Percentiles rank a stretch among this genome's conserved stretches.
Evolutionary conservation across 2,888 invertebrate genomes (phyloP).

Genomic region (Hydrotaea diabolus): DNA sequence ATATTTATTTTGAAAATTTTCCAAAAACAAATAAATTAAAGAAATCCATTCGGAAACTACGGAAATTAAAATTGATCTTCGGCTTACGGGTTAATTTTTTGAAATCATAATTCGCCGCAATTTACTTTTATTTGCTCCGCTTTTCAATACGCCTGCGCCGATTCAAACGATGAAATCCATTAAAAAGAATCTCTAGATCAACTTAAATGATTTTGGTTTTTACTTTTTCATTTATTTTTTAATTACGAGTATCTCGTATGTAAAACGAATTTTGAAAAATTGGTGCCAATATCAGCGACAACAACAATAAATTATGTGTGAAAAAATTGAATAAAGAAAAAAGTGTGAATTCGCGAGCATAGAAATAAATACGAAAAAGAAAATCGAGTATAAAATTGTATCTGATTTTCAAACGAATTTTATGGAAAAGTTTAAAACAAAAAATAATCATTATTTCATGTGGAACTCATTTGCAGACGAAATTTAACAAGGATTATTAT

Average conservation of each 20-base stretch:
- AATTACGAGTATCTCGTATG: not conserved
- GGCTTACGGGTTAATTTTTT: too few relatives aligned
- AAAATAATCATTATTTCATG: constrained; percentile 4
- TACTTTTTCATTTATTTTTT: not conserved
- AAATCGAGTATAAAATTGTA: not conserved
- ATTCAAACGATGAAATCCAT: not conserved
- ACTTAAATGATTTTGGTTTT: not conserved
- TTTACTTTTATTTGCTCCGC: not conserved
- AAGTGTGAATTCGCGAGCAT: not conserved
- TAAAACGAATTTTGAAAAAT: not conserved
- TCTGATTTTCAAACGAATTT: not conserved
- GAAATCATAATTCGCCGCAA: not conserved
- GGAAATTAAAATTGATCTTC: too few relatives aligned
- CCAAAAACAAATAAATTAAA: too few relatives aligned
- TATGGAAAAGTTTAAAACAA: not conserved
- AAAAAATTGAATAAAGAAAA: constrained; percentile 19
- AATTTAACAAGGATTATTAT: not conserved
- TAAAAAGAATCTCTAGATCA: too few relatives aligned
- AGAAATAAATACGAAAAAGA: not conserved
- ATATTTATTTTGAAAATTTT: too few relatives aligned
- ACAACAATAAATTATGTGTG: not conserved
- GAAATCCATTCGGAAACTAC: too few relatives aligned
- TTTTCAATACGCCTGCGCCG: not conserved
- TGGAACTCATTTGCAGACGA: not conserved
- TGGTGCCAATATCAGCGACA: not conserved